Base-by-base conservation (phyloP, 2,797 vertebrate species). In the Anolis apletophallus region DNA sequence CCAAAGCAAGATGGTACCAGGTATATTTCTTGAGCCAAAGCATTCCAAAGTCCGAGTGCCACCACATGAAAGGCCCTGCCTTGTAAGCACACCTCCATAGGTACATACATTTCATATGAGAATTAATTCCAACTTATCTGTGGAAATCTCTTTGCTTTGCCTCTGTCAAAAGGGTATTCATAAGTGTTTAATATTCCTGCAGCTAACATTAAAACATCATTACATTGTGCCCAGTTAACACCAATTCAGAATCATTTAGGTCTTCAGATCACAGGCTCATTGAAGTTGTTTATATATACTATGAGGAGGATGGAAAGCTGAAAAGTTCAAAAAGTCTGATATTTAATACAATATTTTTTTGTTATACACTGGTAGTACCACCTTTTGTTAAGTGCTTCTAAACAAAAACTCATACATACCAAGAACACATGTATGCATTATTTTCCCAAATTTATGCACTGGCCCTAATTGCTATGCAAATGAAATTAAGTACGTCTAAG, bases 401-500 rank as follows among this genome's bases (percentile, higher is more conserved):
- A 91, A 88, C 46, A 3, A 92, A 74, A 87, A 89, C 32, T 87
- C 12, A 94, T 86, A 82, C 73, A 88, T 19, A 92, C 83, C 89
- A 87, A 93, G 78, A 94, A 90, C 7, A 93, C 85, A 91, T 91
- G 68, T 95, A 92, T 73, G 50, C 1, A 55, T 92, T 91, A 88
- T 93, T 91, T 88, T 68, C 78, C 88, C 84, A 71, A 91, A 94
- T 94, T 89, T 95, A 94, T 96, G 92, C 88, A 93, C 83, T 91
- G 94, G 82, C 61, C 80, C 40, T 96, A 96, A 96, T 94, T 95
- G 90, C 87, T 93, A 94, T 95, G 92, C 93, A 95, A 77, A 89
- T 90, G 85, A 88, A 94, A 94, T 94, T 95, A 94, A 88, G 85
- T 92, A 95, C 92, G 95, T 94, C 92, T 95, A 94, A 95, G 93